Percentiles rank a stretch among this genome's conserved stretches.
phyloP scores from a whole-genome alignment of 1,140 invertebrate species.

The Philotrypesis tridentata region DNA sequence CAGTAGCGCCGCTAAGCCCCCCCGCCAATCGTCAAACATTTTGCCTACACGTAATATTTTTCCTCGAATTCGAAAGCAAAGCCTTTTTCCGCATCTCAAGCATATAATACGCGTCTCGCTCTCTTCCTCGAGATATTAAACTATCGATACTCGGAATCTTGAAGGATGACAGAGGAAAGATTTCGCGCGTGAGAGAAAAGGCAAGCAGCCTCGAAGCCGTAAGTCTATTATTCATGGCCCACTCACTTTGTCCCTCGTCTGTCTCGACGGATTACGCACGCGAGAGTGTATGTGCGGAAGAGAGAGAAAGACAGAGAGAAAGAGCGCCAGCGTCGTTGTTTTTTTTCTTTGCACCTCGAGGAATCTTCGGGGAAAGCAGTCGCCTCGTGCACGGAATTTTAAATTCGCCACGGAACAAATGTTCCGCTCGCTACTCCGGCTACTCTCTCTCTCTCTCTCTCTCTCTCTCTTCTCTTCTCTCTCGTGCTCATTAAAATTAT shows the following conservation, averaged over 20 bases:
- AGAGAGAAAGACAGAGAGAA: no score
- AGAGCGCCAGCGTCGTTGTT: no score
- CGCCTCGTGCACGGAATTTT: background rate
- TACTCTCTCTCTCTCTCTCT: no score
- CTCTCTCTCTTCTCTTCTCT: no score
- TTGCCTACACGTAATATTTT: no score
- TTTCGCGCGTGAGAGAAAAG: background rate
- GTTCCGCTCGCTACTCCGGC: no score
- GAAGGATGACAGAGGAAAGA: background rate
- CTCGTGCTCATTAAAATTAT: no score
- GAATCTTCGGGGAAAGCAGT: background rate
- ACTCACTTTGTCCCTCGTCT: background rate
- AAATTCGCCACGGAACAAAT: background rate
- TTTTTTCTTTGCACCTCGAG: background rate
- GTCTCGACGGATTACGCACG: background rate
- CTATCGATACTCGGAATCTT: background rate
- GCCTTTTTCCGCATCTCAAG: no score
- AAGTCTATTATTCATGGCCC: background rate
- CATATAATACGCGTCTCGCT: background rate
- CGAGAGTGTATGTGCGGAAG: background rate
- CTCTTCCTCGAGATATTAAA: background rate
- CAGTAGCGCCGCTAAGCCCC: no score
- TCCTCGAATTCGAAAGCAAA: no score
- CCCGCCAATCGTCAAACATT: no score
- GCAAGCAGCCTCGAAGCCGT: background rate